A percentile compares a stretch with the other conserved stretches of the same genome.
phyloP scores from a whole-genome alignment of 2,113 vertebrate species.

The Laticauda colubrina region DNA sequence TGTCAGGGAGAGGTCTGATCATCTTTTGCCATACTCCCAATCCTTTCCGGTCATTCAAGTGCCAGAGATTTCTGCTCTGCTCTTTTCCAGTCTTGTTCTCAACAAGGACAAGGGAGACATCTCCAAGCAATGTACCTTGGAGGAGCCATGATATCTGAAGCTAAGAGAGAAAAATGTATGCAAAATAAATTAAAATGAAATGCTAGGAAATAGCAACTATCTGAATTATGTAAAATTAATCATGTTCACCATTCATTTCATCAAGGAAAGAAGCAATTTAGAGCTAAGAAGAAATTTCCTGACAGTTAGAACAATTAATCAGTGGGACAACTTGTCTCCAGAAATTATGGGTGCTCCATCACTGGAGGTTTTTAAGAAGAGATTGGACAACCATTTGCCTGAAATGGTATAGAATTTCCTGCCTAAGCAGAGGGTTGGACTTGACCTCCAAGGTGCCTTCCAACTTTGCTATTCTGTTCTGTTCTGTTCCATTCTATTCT shows the following conservation, averaged over 20 bases:
- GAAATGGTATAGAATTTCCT: too few relatives aligned
- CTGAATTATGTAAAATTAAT: not conserved
- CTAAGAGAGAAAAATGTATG: conserved; percentile 65
- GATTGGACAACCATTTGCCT: too few relatives aligned
- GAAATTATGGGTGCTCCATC: too few relatives aligned
- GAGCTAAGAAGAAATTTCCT: too few relatives aligned
- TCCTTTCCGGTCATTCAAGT: conserved; percentile 64
- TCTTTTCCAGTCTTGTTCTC: conserved; percentile 89
- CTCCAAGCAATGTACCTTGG: conserved; percentile 75
- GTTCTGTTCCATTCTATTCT: too few relatives aligned
- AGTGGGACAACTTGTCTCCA: too few relatives aligned
- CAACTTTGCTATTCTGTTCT: too few relatives aligned
- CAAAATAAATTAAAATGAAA: not conserved
- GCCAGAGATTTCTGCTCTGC: conserved; percentile 79
- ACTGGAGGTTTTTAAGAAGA: too few relatives aligned
- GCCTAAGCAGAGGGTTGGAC: too few relatives aligned
- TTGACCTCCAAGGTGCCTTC: too few relatives aligned
- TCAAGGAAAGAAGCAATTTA: too few relatives aligned
- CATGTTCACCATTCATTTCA: not conserved
- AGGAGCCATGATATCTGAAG: conserved; percentile 87
- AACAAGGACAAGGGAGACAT: conserved; percentile 81
- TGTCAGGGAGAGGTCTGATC: conserved; percentile 78
- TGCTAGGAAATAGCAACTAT: conserved; percentile 1
- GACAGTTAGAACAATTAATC: too few relatives aligned
- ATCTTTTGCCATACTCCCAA: conserved; percentile 81